Evolutionary conservation across 2,797 vertebrate genomes (phyloP).

Genomic region (Lepus townsendii): DNA sequence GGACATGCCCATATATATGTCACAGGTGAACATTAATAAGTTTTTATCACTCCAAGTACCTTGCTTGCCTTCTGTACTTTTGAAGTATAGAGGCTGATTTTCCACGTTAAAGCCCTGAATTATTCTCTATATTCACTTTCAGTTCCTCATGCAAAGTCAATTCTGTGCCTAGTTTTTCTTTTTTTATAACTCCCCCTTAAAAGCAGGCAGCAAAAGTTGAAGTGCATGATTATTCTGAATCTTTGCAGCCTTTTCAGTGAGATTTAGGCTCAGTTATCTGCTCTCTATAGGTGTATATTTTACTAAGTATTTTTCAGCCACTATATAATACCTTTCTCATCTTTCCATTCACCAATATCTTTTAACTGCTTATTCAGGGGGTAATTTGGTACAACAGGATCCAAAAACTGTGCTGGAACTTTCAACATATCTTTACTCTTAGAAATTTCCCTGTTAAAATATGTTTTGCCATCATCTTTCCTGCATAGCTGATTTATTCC

Average conservation of each 20-base stretch:
- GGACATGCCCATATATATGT: background rate
- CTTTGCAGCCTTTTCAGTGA: background rate
- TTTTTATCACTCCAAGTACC: background rate
- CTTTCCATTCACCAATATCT: background rate
- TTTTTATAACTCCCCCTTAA: background rate
- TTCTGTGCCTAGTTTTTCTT: conserved; percentile 18
- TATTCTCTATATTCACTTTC: conserved; percentile 1
- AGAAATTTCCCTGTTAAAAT: background rate
- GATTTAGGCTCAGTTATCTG: background rate
- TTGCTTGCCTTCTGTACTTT: background rate
- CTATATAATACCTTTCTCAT: background rate
- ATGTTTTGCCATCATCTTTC: background rate
- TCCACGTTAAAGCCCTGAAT: background rate
- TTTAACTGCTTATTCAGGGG: background rate
- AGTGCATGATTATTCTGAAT: background rate
- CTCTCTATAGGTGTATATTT: background rate
- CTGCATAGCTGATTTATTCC: background rate
- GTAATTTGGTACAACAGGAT: background rate
- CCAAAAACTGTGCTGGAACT: background rate
- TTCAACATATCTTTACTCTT: background rate
- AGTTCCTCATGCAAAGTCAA: background rate
- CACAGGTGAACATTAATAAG: background rate
- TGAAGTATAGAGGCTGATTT: background rate
- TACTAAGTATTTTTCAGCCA: background rate
- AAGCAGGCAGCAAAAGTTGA: background rate